phyloP scores from a whole-genome alignment of 2,888 invertebrate genomes.

The Archaeoteleia sp. region DNA sequence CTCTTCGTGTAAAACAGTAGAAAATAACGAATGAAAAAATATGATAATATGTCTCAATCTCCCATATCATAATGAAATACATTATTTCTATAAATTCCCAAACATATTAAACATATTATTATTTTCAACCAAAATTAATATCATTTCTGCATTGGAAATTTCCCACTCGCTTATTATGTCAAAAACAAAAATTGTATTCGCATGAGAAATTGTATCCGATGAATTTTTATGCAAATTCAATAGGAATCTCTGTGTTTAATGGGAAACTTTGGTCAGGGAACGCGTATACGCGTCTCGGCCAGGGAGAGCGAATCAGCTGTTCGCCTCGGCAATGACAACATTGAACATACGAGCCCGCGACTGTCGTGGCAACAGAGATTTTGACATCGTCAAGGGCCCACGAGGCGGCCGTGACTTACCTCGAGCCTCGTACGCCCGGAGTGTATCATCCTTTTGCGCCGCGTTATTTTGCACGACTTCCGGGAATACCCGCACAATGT shows the following conservation, averaged over 20 bases:
- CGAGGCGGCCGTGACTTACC: slow-evolving; percentile 66
- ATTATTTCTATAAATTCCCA: too few relatives aligned
- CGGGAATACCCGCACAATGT: slow-evolving; percentile 68
- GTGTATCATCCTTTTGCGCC: slow-evolving; percentile 75
- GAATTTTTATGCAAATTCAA: too few relatives aligned
- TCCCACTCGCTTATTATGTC: too few relatives aligned
- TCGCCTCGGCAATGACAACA: slow-evolving; percentile 72
- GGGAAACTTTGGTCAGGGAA: slow-evolving; percentile 27
- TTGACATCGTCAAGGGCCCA: slow-evolving; percentile 20
- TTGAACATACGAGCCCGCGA: slow-evolving; percentile 62
- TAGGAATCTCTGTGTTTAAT: neutral
- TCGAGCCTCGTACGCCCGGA: slow-evolving; percentile 75
- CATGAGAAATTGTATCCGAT: too few relatives aligned
- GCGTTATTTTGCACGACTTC: slow-evolving; percentile 73
- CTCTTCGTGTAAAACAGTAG: too few relatives aligned
- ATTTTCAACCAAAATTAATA: too few relatives aligned
- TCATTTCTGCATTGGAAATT: too few relatives aligned
- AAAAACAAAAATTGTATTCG: too few relatives aligned
- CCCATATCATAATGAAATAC: too few relatives aligned
- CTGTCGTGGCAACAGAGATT: slow-evolving; percentile 14
- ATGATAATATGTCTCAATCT: too few relatives aligned
- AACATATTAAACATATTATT: too few relatives aligned
- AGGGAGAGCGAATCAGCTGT: slow-evolving; percentile 70
- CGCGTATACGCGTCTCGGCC: slow-evolving; percentile 12
- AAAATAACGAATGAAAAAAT: too few relatives aligned